phyloP scores from a whole-genome alignment of 2,888 invertebrate genomes.

The Heliconius sara region DNA sequence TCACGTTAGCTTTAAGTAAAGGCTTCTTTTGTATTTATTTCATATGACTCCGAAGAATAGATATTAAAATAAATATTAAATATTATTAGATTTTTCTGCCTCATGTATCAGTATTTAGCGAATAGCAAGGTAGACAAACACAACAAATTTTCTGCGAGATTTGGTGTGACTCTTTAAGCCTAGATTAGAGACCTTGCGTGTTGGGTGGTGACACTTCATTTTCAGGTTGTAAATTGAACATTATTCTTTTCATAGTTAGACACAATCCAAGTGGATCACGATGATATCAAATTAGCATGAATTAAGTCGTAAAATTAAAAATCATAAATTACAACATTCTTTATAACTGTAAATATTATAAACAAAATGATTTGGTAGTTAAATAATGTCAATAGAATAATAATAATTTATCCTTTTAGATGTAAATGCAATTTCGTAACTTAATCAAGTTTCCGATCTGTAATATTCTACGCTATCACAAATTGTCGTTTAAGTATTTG shows the following conservation, averaged over 20 bases:
- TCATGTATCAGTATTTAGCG: too few relatives aligned
- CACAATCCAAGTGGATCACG: too few relatives aligned
- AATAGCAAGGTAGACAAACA: too few relatives aligned
- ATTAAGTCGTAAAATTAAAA: too few relatives aligned
- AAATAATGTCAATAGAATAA: slow-evolving; percentile 1
- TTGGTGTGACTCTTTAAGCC: too few relatives aligned
- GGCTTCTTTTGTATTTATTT: not conserved
- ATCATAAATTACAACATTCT: not conserved
- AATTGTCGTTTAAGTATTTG: slow-evolving; percentile 1
- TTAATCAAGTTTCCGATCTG: slow-evolving; percentile 3
- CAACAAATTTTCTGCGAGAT: too few relatives aligned
- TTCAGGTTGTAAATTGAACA: too few relatives aligned
- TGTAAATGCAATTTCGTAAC: slow-evolving; percentile 3
- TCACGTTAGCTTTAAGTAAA: slow-evolving; percentile 6
- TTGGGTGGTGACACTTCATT: too few relatives aligned
- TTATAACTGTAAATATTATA: not conserved
- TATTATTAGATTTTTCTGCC: not conserved
- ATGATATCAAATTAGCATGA: too few relatives aligned
- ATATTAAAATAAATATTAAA: not conserved
- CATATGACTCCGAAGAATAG: too few relatives aligned
- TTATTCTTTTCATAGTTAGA: too few relatives aligned
- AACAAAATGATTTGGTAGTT: not conserved
- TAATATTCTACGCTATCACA: slow-evolving; percentile 13
- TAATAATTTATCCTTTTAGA: not conserved
- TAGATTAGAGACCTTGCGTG: too few relatives aligned